phyloP scores from a whole-genome alignment of 1,140 invertebrate genomes.

The Hylyphantes graminicola region DNA sequence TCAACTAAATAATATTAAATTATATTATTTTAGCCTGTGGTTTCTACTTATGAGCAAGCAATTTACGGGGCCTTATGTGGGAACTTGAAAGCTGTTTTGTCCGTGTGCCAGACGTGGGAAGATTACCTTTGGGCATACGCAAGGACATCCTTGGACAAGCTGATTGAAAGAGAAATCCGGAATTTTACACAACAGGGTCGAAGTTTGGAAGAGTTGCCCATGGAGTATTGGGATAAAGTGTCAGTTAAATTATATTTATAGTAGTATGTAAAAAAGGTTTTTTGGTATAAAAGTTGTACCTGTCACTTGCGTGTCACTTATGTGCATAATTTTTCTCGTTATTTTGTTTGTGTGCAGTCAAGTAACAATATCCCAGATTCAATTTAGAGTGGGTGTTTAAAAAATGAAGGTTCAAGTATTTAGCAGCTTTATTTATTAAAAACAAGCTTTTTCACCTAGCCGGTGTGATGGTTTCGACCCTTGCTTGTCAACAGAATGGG shows the following conservation, averaged over 20 bases:
- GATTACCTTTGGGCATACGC: conserved; percentile 92
- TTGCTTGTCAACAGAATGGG: too few relatives aligned
- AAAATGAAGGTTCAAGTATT: too few relatives aligned
- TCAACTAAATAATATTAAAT: background rate
- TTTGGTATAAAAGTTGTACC: too few relatives aligned
- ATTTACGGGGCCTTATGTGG: conserved; percentile 86
- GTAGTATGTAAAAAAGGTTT: too few relatives aligned
- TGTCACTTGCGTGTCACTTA: too few relatives aligned
- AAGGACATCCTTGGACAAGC: conserved; percentile 82
- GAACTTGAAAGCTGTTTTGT: conserved; percentile 79
- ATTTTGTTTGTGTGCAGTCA: too few relatives aligned
- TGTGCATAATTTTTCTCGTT: too few relatives aligned
- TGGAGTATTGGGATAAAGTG: conserved; percentile 83
- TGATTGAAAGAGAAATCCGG: conserved; percentile 81
- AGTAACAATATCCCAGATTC: too few relatives aligned
- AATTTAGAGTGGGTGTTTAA: too few relatives aligned
- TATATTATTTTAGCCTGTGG: conserved; percentile 65
- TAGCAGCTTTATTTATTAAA: too few relatives aligned
- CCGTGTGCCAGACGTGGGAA: conserved; percentile 84
- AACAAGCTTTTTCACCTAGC: too few relatives aligned
- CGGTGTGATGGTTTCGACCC: too few relatives aligned
- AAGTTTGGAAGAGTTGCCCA: conserved; percentile 73
- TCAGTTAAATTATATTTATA: conserved; percentile 64
- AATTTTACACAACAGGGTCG: conserved; percentile 66
- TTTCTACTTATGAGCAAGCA: conserved; percentile 70